phyloP scores from a whole-genome alignment of 92 coral and sea anemone genomes.

The Umimayanthus kanabou region DNA sequence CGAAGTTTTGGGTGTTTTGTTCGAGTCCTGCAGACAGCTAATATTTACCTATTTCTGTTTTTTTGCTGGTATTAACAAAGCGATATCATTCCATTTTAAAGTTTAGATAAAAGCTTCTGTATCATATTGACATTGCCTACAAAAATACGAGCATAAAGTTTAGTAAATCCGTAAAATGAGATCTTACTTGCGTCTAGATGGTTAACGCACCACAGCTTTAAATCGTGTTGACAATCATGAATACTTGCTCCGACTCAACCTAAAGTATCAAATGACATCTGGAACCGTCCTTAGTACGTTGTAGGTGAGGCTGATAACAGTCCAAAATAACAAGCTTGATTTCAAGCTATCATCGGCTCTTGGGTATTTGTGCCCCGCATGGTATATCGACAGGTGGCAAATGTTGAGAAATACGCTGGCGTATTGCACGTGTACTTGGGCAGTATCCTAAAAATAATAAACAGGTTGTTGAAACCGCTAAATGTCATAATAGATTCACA shows the following conservation, averaged over 20 bases:
- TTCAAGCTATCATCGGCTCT: neutral
- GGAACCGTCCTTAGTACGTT: too few species aligned
- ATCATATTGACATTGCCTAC: neutral
- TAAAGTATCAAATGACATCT: neutral
- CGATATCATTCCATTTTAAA: neutral
- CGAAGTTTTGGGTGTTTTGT: neutral
- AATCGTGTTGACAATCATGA: neutral
- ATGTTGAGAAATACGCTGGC: neutral
- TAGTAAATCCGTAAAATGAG: neutral
- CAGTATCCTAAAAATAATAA: neutral
- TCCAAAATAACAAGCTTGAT: neutral
- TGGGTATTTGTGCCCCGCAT: constrained; percentile 10
- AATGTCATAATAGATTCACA: neutral
- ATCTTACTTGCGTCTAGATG: neutral
- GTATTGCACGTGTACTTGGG: neutral
- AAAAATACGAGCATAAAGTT: neutral
- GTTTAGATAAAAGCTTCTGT: too few species aligned
- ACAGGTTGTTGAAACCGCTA: constrained; percentile 8
- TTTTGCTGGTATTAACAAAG: too few species aligned
- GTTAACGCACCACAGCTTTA: neutral
- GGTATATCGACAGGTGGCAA: constrained; percentile 7
- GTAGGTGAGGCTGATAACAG: neutral
- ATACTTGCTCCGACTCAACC: neutral
- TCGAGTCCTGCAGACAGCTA: neutral
- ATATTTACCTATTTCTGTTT: too few species aligned